A percentile compares a stretch with the other conserved stretches of the same genome.
Conservation (phyloP, 2,888 invertebrate genomes). For the Acleris sparsana region DNA sequence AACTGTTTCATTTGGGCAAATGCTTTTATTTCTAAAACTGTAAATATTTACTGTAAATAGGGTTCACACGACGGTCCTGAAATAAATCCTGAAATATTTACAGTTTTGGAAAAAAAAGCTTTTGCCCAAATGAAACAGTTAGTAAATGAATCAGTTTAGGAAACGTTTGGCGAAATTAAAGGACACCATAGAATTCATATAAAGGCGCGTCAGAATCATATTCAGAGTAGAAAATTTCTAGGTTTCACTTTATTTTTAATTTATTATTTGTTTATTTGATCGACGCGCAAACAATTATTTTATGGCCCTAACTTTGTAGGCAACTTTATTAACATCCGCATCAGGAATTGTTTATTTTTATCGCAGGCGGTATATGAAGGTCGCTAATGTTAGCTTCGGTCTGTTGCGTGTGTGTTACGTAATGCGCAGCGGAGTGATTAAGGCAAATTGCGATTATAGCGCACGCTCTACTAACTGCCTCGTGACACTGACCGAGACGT, state of each 20-base stretch:
- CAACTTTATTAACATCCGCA: conserved; percentile 18
- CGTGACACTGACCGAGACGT: conserved; percentile 53
- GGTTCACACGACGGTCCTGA: too few species aligned
- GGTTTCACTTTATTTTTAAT: conserved; percentile 44
- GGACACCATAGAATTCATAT: conserved; percentile 22
- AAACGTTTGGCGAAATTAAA: too few species aligned
- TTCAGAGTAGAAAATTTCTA: conserved; percentile 41
- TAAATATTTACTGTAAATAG: too few species aligned
- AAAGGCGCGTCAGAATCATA: conserved; percentile 44
- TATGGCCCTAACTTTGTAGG: conserved; percentile 37
- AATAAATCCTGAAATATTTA: too few species aligned
- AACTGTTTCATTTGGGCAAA: too few species aligned
- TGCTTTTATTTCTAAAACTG: too few species aligned
- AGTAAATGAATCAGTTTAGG: too few species aligned
- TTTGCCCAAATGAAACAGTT: too few species aligned
- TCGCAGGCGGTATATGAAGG: conserved; percentile 20
- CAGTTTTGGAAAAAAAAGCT: too few species aligned
- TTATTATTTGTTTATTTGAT: conserved; percentile 45
- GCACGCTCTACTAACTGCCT: conserved; percentile 44
- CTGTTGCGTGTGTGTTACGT: conserved; percentile 31
- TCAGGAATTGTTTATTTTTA: conserved; percentile 22
- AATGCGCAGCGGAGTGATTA: conserved; percentile 27
- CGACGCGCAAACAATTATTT: conserved; percentile 45
- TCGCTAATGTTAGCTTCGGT: conserved; percentile 33
- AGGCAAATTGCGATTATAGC: conserved; percentile 34